These are phyloP conservation scores for Venustoraphidia nigricollis DNA, from an alignment of 2,888 invertebrate genomes.

Conservation along the genomic window DNA sequence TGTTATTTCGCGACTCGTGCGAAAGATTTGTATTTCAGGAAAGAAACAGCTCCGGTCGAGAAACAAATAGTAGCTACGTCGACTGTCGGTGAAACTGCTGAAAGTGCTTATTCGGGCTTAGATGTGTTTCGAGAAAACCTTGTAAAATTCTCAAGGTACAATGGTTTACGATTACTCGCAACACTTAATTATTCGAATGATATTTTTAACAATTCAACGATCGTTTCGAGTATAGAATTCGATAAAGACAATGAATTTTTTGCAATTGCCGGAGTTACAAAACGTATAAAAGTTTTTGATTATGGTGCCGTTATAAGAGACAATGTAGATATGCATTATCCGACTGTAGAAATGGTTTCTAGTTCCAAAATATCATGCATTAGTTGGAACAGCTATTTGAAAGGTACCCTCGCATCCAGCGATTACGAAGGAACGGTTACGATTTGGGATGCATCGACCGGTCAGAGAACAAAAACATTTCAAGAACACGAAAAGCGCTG, in stretches of 20 bases:
- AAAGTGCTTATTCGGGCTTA: slow-evolving; percentile 34
- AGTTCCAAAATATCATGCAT: slow-evolving; percentile 89
- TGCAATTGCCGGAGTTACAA: slow-evolving; percentile 90
- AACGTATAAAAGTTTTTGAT: slow-evolving; percentile 86
- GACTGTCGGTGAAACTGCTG: slow-evolving; percentile 1
- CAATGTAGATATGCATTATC: slow-evolving; percentile 82
- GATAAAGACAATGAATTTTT: slow-evolving; percentile 92
- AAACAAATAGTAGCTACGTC: slow-evolving; percentile 17
- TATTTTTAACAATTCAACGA: slow-evolving; percentile 71
- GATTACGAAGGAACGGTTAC: slow-evolving; percentile 91
- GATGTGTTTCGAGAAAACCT: slow-evolving; percentile 73
- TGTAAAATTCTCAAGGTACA: slow-evolving; percentile 70
- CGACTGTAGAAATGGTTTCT: slow-evolving; percentile 80
- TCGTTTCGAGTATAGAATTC: slow-evolving; percentile 87
- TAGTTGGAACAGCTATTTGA: slow-evolving; percentile 87
- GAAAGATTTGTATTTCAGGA: slow-evolving; percentile 51
- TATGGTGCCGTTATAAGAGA: slow-evolving; percentile 73
- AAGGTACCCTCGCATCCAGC: slow-evolving; percentile 71
- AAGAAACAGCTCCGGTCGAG: slow-evolving; percentile 18
- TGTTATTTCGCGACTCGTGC: slow-evolving; percentile 70
- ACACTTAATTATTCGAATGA: slow-evolving; percentile 83
- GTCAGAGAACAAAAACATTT: slow-evolving; percentile 55
- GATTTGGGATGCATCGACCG: slow-evolving; percentile 80
- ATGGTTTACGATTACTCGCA: slow-evolving; percentile 62
- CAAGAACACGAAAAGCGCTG: slow-evolving; percentile 90